Conservation (phyloP, 2,113 vertebrate species). For the Sapayoa aenigma region DNA sequence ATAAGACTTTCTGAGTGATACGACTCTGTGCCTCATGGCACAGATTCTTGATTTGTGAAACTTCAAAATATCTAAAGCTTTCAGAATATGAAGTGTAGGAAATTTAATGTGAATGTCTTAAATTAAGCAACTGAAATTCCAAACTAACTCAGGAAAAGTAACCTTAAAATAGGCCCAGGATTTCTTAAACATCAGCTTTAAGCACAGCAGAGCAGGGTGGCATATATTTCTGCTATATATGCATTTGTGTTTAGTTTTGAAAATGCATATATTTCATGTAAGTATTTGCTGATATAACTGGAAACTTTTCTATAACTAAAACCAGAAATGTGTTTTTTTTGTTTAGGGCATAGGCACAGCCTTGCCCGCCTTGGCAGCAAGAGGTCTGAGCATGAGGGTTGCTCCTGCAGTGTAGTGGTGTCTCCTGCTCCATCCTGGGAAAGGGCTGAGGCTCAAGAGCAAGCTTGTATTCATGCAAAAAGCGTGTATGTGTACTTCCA, state of each 20-base stretch:
- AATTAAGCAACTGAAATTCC: background rate
- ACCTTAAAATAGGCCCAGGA: background rate
- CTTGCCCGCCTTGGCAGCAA: background rate
- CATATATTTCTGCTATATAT: background rate
- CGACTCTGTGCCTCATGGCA: background rate
- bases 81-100: background rate
- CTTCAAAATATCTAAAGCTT: background rate
- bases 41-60: background rate
- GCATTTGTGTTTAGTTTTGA: background rate
- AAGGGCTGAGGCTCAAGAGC: background rate
- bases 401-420: fast-evolving
- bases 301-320: background rate
- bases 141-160: background rate
- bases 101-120: background rate
- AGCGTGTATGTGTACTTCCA: background rate
- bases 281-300: background rate
- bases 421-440: background rate
- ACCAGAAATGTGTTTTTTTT: background rate
- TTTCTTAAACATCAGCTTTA: background rate
- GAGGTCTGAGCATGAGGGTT: fast-evolving
- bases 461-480: background rate
- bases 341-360: background rate
- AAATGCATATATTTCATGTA: background rate
- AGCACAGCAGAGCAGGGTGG: background rate
- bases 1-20: background rate